Conservation (phyloP, 1,140 invertebrate genomes). For the Drosophila lowei region DNA sequence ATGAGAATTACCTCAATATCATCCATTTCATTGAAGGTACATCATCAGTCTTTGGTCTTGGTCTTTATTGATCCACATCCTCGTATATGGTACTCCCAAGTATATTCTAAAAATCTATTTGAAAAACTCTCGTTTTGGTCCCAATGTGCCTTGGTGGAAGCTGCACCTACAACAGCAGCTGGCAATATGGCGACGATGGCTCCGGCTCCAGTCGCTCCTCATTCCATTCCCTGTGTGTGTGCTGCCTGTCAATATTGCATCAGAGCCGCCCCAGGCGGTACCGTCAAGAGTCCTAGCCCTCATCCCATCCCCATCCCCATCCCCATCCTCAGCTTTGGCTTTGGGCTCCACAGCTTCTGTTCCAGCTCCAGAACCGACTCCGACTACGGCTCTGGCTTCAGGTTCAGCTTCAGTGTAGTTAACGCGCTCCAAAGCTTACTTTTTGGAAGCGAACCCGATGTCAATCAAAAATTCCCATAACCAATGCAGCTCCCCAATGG, state of each 20-base stretch:
- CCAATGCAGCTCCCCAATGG: slow-evolving; percentile 65
- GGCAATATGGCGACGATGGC: slow-evolving; percentile 39
- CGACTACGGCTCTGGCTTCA: slow-evolving; percentile 13
- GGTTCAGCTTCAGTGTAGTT: slow-evolving; percentile 61
- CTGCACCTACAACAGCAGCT: slow-evolving; percentile 25
- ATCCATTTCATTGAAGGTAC: no score
- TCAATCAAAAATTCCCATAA: slow-evolving; percentile 82
- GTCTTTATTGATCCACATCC: no score
- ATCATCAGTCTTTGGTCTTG: no score
- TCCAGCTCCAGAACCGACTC: slow-evolving; percentile 15
- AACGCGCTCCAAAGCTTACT: slow-evolving; percentile 65
- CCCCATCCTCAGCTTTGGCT: slow-evolving; percentile 10
- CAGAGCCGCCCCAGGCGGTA: slow-evolving; percentile 70
- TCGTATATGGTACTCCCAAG: not conserved
- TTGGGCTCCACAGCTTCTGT: slow-evolving; percentile 11
- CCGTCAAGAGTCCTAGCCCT: no score
- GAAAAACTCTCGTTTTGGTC: no score
- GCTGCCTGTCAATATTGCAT: slow-evolving; percentile 78
- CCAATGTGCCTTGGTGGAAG: slow-evolving; percentile 27
- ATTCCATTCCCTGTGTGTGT: slow-evolving; percentile 36
- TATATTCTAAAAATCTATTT: not conserved
- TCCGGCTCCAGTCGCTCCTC: slow-evolving; percentile 10
- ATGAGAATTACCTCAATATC: no score
- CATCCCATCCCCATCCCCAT: slow-evolving; percentile 2
- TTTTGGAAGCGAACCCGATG: slow-evolving; percentile 56